Base-by-base conservation (phyloP, 2,888 invertebrate species). In the Caradrina clavipalpis region DNA sequence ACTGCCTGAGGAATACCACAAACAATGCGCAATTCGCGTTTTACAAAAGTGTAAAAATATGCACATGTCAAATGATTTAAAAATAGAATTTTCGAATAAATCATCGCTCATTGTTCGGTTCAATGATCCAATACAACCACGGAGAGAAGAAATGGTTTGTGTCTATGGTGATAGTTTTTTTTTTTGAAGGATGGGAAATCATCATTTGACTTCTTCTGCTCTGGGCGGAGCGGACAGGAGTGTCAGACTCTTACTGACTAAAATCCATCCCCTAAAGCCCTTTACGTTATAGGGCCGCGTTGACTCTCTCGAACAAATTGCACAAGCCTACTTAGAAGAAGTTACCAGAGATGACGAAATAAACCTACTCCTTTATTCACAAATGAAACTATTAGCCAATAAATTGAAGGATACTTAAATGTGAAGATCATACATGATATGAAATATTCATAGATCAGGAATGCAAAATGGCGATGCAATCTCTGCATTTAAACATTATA, bases 11-110 rank as follows among this genome's bases (percentile, higher is more conserved):
- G 69, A 73, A 77, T 81, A 62, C 51, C 51, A 58, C 47, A 60
- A 75, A 84, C 80, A 77, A 81, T 76, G 70, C 51, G 57, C 70
- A 49, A 65, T 56, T 74, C 62, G 19, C 54, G 62, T 78, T 80
- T 61, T 58, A 69, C 47, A 68, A 73, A 63, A 35, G 10, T 22
- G 50, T 56, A 63, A 61, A 64, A 71, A 62, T 31, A 45, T 66
- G 57, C n/a, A 66, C 39, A 63, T 54, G 50, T 45, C 57, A 61
- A 59, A 35, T 35, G 22, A 57, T 63, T 70, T 59, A 39, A 45
- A 63, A 77, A 61, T 57, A n/a, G 58, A 19, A 50, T 17, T 6
- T 1, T 45, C 10, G 17, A 22, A 45, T 11, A 51, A 15, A 19
- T 45, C 22, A 26, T 45, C 19, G 17, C 6, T 11, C 15, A 17